These are phyloP conservation scores for Dendrophyllia cribrosa DNA, from an alignment of 64 coral and sea anemone genomes.

Conservation along the genomic window DNA sequence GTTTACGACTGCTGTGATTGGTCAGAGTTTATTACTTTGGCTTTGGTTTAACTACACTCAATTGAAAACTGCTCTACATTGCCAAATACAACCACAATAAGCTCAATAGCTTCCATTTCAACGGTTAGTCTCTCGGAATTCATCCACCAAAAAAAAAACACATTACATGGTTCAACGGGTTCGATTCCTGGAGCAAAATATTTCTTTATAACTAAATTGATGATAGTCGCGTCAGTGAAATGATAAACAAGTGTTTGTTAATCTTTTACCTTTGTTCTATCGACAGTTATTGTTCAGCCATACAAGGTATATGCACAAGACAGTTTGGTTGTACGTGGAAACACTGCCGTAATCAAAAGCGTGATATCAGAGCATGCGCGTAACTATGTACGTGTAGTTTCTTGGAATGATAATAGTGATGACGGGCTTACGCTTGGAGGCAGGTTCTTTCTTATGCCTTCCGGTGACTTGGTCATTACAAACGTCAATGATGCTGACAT, in stretches of 20 bases:
- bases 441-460: constrained; percentile 82
- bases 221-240: no score
- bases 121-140: no score
- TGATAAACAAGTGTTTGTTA: background rate
- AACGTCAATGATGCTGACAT: constrained; percentile 59
- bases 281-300: constrained; percentile 71
- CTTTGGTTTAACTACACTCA: no score
- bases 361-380: constrained; percentile 63
- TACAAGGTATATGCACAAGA: constrained; percentile 79
- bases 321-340: constrained; percentile 60
- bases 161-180: no score
- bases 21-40: no score
- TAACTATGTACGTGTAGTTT: constrained; percentile 68
- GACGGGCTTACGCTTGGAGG: constrained; percentile 58
- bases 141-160: no score
- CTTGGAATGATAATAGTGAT: constrained; percentile 64
- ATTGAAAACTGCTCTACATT: no score
- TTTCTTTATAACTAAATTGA: no score
- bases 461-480: constrained; percentile 88
- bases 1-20: no score
- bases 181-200: no score
- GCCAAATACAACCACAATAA: no score
- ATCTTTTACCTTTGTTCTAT: background rate
- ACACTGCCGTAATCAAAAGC: constrained; percentile 82
- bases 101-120: no score